Evolutionary conservation across 2,888 invertebrate genomes (phyloP).

Genomic region (Drosophila formosana): DNA sequence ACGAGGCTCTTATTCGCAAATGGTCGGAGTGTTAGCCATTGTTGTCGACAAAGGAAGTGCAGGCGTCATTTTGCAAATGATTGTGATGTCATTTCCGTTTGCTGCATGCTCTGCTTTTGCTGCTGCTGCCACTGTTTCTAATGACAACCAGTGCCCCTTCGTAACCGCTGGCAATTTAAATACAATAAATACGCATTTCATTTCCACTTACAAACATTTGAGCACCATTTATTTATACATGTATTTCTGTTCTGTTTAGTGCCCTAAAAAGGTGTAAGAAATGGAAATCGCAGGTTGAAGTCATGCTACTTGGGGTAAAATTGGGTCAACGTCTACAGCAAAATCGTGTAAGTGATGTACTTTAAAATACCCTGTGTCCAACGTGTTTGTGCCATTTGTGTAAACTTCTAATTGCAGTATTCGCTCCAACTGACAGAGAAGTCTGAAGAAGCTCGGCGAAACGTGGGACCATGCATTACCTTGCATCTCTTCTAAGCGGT

Average conservation of each 20-base stretch:
- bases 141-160: slow-evolving; percentile 35
- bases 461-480: background rate
- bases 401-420: background rate
- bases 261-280: slow-evolving; percentile 68
- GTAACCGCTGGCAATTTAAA: slow-evolving; percentile 67
- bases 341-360: slow-evolving; percentile 11
- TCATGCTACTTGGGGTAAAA: slow-evolving; percentile 35
- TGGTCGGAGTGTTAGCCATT: slow-evolving; percentile 52
- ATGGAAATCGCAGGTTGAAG: slow-evolving; percentile 58
- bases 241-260: slow-evolving; percentile 56
- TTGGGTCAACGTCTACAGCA: slow-evolving; percentile 50
- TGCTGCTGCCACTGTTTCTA: slow-evolving; percentile 17
- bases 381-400: background rate
- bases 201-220: slow-evolving; percentile 78
- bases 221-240: slow-evolving; percentile 73
- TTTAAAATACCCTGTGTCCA: slow-evolving; percentile 26
- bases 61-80: slow-evolving; percentile 68
- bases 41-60: slow-evolving; percentile 62
- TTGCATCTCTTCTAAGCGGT: slow-evolving; percentile 9
- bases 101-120: slow-evolving; percentile 56
- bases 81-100: slow-evolving; percentile 64
- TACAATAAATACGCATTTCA: slow-evolving; percentile 79
- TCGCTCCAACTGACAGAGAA: background rate
- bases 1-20: slow-evolving; percentile 58
- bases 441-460: background rate